Conservation (phyloP, 2,888 invertebrate genomes). For the Stomorhina lunata region DNA sequence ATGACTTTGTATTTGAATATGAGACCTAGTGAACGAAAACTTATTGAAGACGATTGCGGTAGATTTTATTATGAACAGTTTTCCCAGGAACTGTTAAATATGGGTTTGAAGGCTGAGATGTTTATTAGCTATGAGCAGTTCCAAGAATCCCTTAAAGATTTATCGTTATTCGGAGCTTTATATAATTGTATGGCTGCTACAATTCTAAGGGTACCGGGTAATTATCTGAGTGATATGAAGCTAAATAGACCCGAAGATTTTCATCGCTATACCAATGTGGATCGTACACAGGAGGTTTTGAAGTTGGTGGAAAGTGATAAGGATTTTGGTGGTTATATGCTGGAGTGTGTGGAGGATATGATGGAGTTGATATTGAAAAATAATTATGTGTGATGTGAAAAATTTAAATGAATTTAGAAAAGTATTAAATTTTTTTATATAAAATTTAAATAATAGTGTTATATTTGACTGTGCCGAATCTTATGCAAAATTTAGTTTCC, state of each 20-base stretch:
- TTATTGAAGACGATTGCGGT: slow-evolving; percentile 64
- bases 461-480: too few relatives aligned
- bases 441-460: too few relatives aligned
- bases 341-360: slow-evolving; percentile 73
- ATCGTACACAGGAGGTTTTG: slow-evolving; percentile 70
- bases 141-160: slow-evolving; percentile 74
- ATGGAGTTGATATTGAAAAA: slow-evolving; percentile 66
- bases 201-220: slow-evolving; percentile 74
- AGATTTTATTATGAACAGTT: slow-evolving; percentile 72
- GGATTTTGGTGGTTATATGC: slow-evolving; percentile 69
- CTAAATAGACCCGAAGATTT: slow-evolving; percentile 74
- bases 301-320: slow-evolving; percentile 68
- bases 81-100: slow-evolving; percentile 70
- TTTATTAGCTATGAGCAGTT: slow-evolving; percentile 76
- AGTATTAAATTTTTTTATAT: too few relatives aligned
- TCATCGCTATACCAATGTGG: slow-evolving; percentile 77
- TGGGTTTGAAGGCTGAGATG: slow-evolving; percentile 72
- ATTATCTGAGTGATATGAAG: slow-evolving; percentile 75
- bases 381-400: too few relatives aligned
- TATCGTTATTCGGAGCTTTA: slow-evolving; percentile 76
- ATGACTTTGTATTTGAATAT: slow-evolving; percentile 74
- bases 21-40: slow-evolving; percentile 67
- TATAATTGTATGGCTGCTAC: slow-evolving; percentile 77
- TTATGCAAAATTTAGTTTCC: too few relatives aligned
- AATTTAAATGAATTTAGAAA: too few relatives aligned